A percentile compares a stretch with the other conserved stretches of the same genome.
These are phyloP conservation scores for Thalassoma bifasciatum DNA, from an alignment of 2,113 vertebrate genomes.

Conservation along the genomic window DNA sequence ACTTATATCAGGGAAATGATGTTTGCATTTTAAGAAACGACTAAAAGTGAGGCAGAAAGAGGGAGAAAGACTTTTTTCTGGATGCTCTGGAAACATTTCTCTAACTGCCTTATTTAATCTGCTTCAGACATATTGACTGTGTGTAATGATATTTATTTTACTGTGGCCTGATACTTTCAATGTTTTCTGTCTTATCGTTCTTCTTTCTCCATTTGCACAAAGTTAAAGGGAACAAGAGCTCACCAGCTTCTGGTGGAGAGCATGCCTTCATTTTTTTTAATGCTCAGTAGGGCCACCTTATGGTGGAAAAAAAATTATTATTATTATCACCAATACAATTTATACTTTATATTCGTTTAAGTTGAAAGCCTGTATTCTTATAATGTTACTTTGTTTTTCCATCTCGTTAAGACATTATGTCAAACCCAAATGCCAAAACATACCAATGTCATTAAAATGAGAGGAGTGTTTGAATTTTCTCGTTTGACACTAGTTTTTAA, in stretches of 20 bases:
- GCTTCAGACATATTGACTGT: neutral
- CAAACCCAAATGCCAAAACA: conserved; percentile 8
- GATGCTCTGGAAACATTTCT: conserved; percentile 39
- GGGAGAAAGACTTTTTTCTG: conserved; percentile 25
- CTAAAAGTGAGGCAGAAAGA: conserved; percentile 1
- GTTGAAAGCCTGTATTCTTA: no score
- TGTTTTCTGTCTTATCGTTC: conserved; percentile 6
- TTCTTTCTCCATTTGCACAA: conserved; percentile 39
- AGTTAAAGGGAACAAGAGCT: neutral
- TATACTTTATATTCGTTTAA: neutral
- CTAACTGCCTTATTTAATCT: conserved; percentile 54
- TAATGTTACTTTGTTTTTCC: neutral
- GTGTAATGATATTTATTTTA: conserved; percentile 49
- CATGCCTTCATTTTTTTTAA: conserved; percentile 32
- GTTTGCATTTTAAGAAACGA: conserved; percentile 11
- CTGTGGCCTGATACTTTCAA: no score
- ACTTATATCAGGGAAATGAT: conserved; percentile 59
- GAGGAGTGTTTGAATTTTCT: neutral
- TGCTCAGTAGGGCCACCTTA: conserved; percentile 11
- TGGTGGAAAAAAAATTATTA: conserved; percentile 4
- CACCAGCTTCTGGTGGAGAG: conserved; percentile 6
- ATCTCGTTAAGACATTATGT: neutral
- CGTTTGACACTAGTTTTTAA: neutral
- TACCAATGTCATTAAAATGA: neutral
- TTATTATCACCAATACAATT: neutral